Evolutionary conservation across 2,797 vertebrate genomes (phyloP).

Genomic region (Choloepus didactylus): DNA sequence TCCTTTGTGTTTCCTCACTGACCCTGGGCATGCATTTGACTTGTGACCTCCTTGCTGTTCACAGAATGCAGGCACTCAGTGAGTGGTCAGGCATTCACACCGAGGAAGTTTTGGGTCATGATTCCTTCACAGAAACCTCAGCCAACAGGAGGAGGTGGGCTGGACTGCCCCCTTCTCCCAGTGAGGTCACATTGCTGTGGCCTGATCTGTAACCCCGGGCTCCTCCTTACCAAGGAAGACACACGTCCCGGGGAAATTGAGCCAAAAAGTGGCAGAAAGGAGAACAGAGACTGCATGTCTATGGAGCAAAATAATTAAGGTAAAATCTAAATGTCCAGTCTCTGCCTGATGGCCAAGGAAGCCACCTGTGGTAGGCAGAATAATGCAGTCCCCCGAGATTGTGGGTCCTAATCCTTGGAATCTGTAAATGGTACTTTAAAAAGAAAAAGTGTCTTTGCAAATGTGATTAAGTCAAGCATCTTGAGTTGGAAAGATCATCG

Average conservation of each 20-base stretch:
- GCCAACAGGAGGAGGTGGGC: slow-evolving; percentile 62
- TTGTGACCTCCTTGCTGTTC: slow-evolving; percentile 91
- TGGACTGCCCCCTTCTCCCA: not conserved
- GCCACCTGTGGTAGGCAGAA: accelerated
- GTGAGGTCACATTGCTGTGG: slow-evolving; percentile 1
- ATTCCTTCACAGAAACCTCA: slow-evolving; percentile 84
- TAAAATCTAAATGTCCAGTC: not conserved
- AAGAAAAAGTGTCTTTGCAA: not conserved
- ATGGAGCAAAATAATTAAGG: not conserved
- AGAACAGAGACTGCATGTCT: accelerated
- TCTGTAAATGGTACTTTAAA: not conserved
- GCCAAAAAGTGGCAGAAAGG: not conserved
- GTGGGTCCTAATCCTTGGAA: not conserved
- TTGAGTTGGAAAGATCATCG: not conserved
- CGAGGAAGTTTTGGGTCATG: slow-evolving; percentile 80
- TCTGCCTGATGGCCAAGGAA: not conserved
- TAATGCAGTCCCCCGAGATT: accelerated
- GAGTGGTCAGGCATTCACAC: slow-evolving; percentile 89
- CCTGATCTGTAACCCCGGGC: slow-evolving; percentile 59
- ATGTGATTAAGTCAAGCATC: not conserved
- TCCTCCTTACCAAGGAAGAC: slow-evolving; percentile 49
- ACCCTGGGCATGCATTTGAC: slow-evolving; percentile 91
- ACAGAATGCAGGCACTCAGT: slow-evolving; percentile 84
- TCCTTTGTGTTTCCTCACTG: slow-evolving; percentile 90
- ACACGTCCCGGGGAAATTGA: slow-evolving; percentile 25